Conservation (phyloP, 2,113 vertebrate genomes). For the Ochotona curzoniae region DNA sequence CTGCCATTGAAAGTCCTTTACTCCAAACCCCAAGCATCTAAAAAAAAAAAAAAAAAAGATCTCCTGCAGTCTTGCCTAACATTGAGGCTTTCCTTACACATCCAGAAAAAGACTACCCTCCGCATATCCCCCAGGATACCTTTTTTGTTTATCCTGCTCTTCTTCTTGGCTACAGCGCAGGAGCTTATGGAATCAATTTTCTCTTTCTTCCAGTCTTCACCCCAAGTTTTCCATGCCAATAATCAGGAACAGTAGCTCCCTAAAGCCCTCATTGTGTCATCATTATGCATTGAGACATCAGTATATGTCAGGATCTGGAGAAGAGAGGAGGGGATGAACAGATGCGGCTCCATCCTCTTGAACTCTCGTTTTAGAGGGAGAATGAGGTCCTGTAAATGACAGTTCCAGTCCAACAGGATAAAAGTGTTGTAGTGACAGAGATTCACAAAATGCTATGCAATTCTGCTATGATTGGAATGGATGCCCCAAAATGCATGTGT, state of each 20-base stretch:
- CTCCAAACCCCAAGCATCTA: not conserved
- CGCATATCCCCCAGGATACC: not conserved
- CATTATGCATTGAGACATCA: not conserved
- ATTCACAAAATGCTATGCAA: not conserved
- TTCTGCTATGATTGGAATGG: too few relatives aligned
- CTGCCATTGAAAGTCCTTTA: not conserved
- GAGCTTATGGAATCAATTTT: not conserved
- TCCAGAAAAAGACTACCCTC: not conserved
- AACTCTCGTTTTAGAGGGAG: not conserved
- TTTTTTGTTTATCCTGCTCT: not conserved
- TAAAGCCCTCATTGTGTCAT: not conserved
- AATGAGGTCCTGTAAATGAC: not conserved
- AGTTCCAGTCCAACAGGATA: too few relatives aligned
- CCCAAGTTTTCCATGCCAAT: not conserved
- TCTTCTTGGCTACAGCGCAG: not conserved
- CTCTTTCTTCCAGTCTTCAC: not conserved
- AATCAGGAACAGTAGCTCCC: not conserved
- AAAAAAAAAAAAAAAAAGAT: too few relatives aligned
- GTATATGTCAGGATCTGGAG: not conserved
- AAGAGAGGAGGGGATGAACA: not conserved
- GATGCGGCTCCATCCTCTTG: not conserved
- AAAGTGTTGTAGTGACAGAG: not conserved
- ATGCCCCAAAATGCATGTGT: not conserved
- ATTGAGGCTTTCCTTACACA: not conserved
- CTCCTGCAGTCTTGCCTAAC: not conserved